Percentiles rank a stretch among this genome's conserved stretches.
Evolutionary conservation across 2,888 invertebrate species (phyloP).

Genomic region (Agrotis clavis): DNA sequence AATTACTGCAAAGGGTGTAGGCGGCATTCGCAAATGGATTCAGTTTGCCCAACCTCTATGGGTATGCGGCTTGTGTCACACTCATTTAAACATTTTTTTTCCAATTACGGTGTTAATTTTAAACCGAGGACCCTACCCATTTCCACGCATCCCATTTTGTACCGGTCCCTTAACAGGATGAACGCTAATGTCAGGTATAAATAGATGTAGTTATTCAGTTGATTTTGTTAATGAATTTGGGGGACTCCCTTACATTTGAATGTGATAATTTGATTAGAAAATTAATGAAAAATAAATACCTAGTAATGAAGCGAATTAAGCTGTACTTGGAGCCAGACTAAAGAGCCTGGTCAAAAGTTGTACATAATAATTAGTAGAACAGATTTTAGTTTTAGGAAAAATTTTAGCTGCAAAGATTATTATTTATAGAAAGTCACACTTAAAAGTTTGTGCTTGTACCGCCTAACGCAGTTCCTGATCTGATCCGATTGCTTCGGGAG

Average conservation of each 20-base stretch:
- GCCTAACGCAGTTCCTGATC: too few relatives aligned
- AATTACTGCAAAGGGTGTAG: conserved; percentile 83
- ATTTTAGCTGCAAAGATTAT: neutral
- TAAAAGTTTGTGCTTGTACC: too few relatives aligned
- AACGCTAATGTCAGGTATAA: conserved; percentile 38
- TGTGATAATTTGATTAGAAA: conserved; percentile 33
- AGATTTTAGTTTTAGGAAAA: neutral
- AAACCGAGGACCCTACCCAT: conserved; percentile 35
- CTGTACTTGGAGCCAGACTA: neutral
- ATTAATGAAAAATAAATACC: conserved; percentile 39
- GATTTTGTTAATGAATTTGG: conserved; percentile 51
- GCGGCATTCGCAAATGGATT: conserved; percentile 78
- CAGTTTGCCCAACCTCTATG: conserved; percentile 74
- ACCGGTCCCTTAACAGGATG: conserved; percentile 37
- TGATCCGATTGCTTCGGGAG: too few relatives aligned
- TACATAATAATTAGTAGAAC: neutral
- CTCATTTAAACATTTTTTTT: conserved; percentile 65
- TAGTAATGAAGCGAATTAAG: neutral
- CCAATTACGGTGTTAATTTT: conserved; percentile 60
- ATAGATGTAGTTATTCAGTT: conserved; percentile 42
- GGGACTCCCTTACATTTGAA: conserved; percentile 14
- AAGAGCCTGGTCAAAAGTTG: neutral
- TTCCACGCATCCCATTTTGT: conserved; percentile 27
- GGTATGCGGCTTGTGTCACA: conserved; percentile 50
- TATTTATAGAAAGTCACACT: neutral